Evolutionary conservation across 1,140 invertebrate species (phyloP), one percentile per base, ranked within the genome.

Genomic region (Aphelinus atriplicis): DNA sequence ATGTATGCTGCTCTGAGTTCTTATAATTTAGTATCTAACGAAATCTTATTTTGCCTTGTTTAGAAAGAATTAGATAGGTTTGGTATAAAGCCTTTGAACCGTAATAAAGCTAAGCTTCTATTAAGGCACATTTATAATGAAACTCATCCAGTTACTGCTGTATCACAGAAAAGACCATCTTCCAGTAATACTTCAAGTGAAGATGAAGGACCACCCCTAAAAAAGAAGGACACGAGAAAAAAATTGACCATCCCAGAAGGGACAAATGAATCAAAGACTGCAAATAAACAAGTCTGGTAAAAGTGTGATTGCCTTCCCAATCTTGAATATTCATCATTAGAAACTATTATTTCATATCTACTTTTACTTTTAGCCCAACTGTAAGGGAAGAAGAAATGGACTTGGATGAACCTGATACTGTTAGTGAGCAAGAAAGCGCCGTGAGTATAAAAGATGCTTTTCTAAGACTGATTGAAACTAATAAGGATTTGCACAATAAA

Each of bases 81-180:
- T 78, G 89, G 89, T 67, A 73, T 90, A 5, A 89, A 89, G 62
- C 77, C 80, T 42, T 80, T 88, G 45, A 85, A 80, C 48, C 83
- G 87, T 42, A 77, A 80, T 3, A 86, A 85, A 76, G 88, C 89
- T 10, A 84, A 86, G 51, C 79, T 84, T 77, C 71, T 90, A 47
- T 83, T 90, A 57, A 80, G 80, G 48, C 84, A 89, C 64, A 88
- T 90, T 77, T 89, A 89, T 76, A 81, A 89, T 3, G 82, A 89
- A 77, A 81, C 86, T 26, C 87, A 89, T 79, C 85, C 84, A 42
- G 60, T 78, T 6, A 78, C 81, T 7, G 46, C 69, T 46, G 43
- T 46, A 58, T 50, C 68, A 55, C 53, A 69, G 72, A 65, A 72
- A 63, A 77, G 50, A 77, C 47, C 57, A 66, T 63, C 65, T 51